Conservation (phyloP, 2,113 vertebrate species). For the Hippocampus guttulatus region DNA sequence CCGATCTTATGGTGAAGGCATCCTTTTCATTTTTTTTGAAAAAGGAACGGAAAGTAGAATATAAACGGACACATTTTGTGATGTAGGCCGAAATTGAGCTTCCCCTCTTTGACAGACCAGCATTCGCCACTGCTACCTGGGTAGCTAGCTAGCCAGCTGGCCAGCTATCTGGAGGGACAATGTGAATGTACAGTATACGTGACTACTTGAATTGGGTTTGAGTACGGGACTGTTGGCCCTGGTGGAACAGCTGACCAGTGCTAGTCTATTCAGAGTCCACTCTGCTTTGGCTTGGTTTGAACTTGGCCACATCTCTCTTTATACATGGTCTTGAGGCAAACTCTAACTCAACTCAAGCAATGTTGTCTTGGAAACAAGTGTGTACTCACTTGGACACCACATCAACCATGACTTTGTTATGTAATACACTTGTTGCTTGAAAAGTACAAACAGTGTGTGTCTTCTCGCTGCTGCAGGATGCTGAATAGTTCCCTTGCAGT, state of each 20-base stretch:
- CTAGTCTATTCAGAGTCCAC: neutral
- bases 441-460: conserved; percentile 31
- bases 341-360: neutral
- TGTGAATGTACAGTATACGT: too few relatives aligned
- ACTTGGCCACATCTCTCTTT: conserved; percentile 6
- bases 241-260: neutral
- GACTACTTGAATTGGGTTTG: neutral
- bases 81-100: too few relatives aligned
- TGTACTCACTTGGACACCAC: conserved; percentile 3
- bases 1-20: too few relatives aligned
- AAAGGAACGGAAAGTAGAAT: too few relatives aligned
- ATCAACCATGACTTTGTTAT: conserved; percentile 16
- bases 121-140: too few relatives aligned
- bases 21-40: too few relatives aligned
- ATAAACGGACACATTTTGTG: too few relatives aligned
- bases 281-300: conserved; percentile 1
- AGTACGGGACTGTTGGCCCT: conserved; percentile 1
- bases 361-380: conserved; percentile 5
- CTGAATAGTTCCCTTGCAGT: conserved; percentile 45
- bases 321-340: conserved; percentile 5
- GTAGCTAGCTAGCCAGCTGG: too few relatives aligned
- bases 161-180: too few relatives aligned
- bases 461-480: conserved; percentile 17
- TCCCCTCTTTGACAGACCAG: too few relatives aligned
- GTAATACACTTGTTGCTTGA: conserved; percentile 36